Evolutionary conservation across 2,797 vertebrate species (phyloP).

Genomic region (Molossus alvarezi): DNA sequence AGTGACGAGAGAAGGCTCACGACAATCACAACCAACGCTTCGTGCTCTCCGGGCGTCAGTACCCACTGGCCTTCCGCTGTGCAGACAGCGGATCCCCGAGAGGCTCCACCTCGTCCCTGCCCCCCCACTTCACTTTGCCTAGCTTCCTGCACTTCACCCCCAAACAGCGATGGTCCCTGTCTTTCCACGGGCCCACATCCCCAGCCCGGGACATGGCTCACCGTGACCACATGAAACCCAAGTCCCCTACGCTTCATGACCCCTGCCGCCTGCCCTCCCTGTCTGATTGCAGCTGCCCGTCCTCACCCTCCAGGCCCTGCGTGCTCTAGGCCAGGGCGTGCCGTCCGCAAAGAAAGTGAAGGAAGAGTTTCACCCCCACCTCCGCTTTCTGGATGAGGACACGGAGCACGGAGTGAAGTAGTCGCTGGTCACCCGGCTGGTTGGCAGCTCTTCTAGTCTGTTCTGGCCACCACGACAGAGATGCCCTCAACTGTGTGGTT

Average conservation of each 20-base stretch:
- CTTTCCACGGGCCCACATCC: background rate
- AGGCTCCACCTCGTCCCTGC: fast-evolving
- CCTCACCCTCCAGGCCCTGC: background rate
- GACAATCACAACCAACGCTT: background rate
- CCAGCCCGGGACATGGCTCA: background rate
- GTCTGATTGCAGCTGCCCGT: background rate
- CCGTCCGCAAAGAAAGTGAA: background rate
- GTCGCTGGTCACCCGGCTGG: background rate
- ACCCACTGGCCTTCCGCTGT: fast-evolving
- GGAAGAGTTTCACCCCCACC: background rate
- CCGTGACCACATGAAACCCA: no score
- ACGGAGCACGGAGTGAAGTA: background rate
- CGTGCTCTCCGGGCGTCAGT: background rate
- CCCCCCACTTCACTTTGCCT: background rate
- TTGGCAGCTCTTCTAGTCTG: background rate
- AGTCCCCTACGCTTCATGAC: no score
- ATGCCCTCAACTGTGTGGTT: background rate
- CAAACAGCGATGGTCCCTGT: background rate
- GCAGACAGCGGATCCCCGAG: background rate
- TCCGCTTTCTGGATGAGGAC: background rate
- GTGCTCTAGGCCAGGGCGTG: background rate
- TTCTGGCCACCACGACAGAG: background rate
- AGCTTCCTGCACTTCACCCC: background rate
- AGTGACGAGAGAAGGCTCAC: background rate
- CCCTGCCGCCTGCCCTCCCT: no score